Conservation (phyloP, 2,113 vertebrate species). For the Murina feae region DNA sequence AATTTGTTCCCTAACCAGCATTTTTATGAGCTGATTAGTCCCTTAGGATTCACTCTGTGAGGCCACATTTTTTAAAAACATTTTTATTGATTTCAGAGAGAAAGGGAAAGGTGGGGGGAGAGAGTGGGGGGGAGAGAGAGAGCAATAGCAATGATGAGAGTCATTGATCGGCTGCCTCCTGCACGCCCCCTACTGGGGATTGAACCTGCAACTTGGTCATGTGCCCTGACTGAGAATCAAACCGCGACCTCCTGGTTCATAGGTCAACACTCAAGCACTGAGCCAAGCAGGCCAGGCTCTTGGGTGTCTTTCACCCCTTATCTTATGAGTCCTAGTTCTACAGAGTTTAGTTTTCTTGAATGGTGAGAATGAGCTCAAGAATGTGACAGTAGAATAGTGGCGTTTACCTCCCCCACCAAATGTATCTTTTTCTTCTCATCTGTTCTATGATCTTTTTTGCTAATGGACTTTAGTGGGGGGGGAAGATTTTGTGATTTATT, state of each 20-base stretch:
- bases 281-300: not conserved
- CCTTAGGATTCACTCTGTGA: slow-evolving; percentile 33
- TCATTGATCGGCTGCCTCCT: too few relatives aligned
- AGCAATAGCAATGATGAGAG: too few relatives aligned
- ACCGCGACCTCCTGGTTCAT: too few relatives aligned
- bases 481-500: slow-evolving; percentile 2
- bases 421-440: not conserved
- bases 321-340: not conserved
- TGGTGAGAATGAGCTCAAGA: not conserved
- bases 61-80: slow-evolving; percentile 21
- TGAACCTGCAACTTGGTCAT: too few relatives aligned
- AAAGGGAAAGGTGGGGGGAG: too few relatives aligned
- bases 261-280: too few relatives aligned
- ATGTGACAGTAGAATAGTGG: not conserved
- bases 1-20: slow-evolving; percentile 64
- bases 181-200: too few relatives aligned
- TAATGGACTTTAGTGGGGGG: not conserved
- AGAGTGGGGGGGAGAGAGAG: too few relatives aligned
- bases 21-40: slow-evolving; percentile 55
- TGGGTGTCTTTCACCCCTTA: not conserved
- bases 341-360: not conserved
- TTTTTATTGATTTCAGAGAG: too few relatives aligned
- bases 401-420: not conserved
- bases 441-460: slow-evolving; percentile 19
- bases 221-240: too few relatives aligned